Conservation (phyloP, 64 coral and sea anemone species). For the Pocillopora damicornis region DNA sequence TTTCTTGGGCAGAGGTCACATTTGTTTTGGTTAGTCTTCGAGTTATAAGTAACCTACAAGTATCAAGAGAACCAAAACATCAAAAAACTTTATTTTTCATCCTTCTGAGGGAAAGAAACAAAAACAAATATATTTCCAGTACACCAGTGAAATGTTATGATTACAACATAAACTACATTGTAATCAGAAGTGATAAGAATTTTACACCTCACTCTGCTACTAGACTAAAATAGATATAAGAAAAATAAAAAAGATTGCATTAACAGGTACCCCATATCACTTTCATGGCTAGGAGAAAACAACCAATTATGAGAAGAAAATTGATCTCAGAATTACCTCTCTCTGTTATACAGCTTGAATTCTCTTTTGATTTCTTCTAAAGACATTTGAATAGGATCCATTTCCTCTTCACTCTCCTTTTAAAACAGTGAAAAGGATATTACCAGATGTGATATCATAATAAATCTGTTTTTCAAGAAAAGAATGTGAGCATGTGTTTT, state of each 20-base stretch:
- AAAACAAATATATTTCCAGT: too few species aligned
- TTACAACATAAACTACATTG: too few species aligned
- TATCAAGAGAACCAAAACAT: too few species aligned
- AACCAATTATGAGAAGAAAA: background rate
- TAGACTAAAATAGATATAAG: too few species aligned
- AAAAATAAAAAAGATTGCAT: too few species aligned
- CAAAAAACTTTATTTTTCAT: background rate
- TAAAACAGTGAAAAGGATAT: background rate
- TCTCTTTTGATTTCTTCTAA: constrained; percentile 89
- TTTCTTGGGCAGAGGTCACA: background rate
- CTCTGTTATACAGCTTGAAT: constrained; percentile 85
- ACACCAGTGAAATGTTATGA: too few species aligned
- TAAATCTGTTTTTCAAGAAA: background rate
- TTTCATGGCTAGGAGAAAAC: background rate
- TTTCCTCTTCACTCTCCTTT: constrained; percentile 52
- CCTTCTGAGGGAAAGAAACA: background rate
- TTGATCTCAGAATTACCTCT: constrained; percentile 66
- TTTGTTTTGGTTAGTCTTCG: constrained; percentile 7
- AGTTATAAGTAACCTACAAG: background rate
- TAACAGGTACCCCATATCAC: too few species aligned
- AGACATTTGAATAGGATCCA: constrained; percentile 70
- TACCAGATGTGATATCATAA: background rate
- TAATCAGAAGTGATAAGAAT: too few species aligned
- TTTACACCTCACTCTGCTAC: too few species aligned
- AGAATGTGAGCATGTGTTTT: background rate